Conservation (phyloP, 1,140 invertebrate genomes). For the Polypedilum vanderplanki region DNA sequence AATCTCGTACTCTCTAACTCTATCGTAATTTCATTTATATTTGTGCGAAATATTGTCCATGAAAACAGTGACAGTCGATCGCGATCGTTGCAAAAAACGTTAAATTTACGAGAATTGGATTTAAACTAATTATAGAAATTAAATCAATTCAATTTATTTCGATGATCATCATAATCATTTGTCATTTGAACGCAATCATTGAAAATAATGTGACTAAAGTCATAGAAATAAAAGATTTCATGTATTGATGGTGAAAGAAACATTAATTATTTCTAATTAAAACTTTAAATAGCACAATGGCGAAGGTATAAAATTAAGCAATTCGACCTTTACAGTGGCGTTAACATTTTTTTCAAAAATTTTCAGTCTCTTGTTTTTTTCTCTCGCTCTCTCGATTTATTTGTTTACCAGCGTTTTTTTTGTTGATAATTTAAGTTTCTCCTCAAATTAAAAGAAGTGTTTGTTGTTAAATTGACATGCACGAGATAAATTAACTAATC, state of each 20-base stretch:
- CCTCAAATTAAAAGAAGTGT: not conserved
- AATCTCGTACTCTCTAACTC: too few species aligned
- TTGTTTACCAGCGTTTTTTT: not conserved
- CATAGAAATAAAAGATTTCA: not conserved
- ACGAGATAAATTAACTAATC: not conserved
- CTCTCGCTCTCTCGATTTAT: not conserved
- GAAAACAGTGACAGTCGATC: constrained; percentile 5
- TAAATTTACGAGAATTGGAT: constrained; percentile 13
- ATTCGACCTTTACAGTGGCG: constrained; percentile 14
- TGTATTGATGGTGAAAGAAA: constrained; percentile 23
- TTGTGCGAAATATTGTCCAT: constrained; percentile 17
- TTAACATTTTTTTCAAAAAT: not conserved
- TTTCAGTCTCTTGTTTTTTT: not conserved
- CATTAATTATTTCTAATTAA: constrained; percentile 24
- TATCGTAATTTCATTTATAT: not conserved
- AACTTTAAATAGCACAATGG: not conserved
- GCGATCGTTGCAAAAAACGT: not conserved
- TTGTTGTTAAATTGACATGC: not conserved
- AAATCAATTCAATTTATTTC: not conserved
- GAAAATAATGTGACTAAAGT: not conserved
- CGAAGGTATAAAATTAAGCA: constrained; percentile 11
- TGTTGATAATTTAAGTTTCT: not conserved
- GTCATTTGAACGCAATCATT: not conserved
- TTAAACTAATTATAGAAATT: not conserved
- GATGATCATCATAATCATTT: not conserved